These are phyloP conservation scores for Anas platyrhynchos DNA, from an alignment of 2,113 vertebrate species.

Conservation along the genomic window DNA sequence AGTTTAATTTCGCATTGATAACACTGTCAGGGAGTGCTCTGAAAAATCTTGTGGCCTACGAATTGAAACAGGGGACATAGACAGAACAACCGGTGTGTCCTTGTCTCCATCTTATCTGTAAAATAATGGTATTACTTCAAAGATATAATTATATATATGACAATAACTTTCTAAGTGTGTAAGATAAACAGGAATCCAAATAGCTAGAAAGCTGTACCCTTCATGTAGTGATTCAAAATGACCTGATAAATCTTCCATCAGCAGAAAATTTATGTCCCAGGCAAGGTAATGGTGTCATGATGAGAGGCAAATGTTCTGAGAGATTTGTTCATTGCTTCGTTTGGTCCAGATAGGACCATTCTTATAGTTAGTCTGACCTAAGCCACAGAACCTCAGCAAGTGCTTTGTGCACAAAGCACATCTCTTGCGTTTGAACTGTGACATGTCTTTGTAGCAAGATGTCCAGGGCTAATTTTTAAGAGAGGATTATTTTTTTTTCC, in stretches of 20 bases:
- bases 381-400: not conserved
- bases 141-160: not conserved
- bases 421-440: not conserved
- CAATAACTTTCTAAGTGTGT: not conserved
- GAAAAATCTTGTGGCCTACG: not conserved
- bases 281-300: not conserved
- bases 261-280: not conserved
- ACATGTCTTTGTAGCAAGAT: not conserved
- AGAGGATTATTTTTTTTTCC: not conserved
- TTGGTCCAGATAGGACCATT: not conserved
- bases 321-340: not conserved
- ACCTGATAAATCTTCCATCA: not conserved
- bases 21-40: not conserved
- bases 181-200: not conserved
- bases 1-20: not conserved
- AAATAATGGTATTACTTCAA: not conserved
- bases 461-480: not conserved
- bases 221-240: not conserved
- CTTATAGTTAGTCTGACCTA: not conserved
- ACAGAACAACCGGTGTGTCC: not conserved
- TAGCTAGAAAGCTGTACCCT: not conserved
- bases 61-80: not conserved
- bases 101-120: not conserved
- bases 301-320: not conserved
- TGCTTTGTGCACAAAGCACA: not conserved